Base-by-base conservation (phyloP, 2,888 invertebrate species). In the Germaria angustata region DNA sequence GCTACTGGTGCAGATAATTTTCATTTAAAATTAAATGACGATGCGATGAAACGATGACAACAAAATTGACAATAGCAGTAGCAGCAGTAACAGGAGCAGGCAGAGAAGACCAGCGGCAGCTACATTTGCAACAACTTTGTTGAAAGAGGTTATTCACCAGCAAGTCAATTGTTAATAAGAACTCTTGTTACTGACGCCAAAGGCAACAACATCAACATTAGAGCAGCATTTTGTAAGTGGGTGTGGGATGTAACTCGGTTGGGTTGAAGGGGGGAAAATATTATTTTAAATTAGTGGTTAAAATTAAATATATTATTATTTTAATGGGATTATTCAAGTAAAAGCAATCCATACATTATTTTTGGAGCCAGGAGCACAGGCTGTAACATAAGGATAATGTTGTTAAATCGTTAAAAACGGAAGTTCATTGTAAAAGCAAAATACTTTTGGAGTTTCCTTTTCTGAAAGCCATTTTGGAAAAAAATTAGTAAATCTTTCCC, bases 1-100 rank as follows among this genome's bases (percentile, higher is more conserved):
- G 71, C 79, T 82, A 82, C 79, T 79, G 78, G 78, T 82, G 79
- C 78, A 63, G 69, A 79, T 79, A 79, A 79, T 79, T 82, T 57
- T 63, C 53, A 77, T 69, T 79, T 57, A 63, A 75, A 41, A 20
- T 69, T 57, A 69, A 75, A 77, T 66, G 77, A 68, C 53, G 63
- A 55, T 76, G 20, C 4, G 22, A 55, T 53, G 61, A 78, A 49
- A 57, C 20, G 28, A 11, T 55, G 63, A 65, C 75, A 44, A 36
- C 44, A 34, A 34, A 32, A 55, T 5, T 15, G 39, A 3, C 7
- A 20, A 13, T 20, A 20, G 7, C 46, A n/a, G 2, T 24, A 51
- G 8, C 51, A 51, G 15, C 51, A 53, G n/a, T 6, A 49, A 22
- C 15, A 39, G 13, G 4, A n/a, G 13, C 39, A 39, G n/a, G n/a